Percentiles rank a stretch among this genome's conserved stretches.
phyloP scores from a whole-genome alignment of 2,113 vertebrate genomes.

The Tenrec ecaudatus region DNA sequence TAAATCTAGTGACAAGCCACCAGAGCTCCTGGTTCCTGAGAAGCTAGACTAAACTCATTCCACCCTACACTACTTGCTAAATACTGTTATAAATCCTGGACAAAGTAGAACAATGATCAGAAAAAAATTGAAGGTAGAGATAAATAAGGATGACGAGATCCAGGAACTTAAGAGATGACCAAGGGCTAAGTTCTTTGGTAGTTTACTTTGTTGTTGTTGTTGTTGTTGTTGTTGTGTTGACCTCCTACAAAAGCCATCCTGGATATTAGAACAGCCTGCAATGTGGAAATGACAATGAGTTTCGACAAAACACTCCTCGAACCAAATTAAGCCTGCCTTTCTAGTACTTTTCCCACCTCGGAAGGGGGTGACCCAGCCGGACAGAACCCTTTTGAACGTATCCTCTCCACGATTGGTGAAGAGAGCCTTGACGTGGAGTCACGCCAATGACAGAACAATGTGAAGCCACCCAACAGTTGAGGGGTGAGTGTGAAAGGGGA shows the following conservation, averaged over 20 bases:
- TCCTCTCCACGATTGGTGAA: too few relatives aligned
- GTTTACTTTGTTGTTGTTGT: neutral
- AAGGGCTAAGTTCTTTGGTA: too few relatives aligned
- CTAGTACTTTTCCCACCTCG: too few relatives aligned
- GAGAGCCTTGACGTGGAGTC: too few relatives aligned
- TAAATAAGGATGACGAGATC: fast-evolving
- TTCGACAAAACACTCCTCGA: neutral
- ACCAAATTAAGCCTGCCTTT: neutral
- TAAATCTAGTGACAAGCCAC: neutral
- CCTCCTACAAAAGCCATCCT: neutral
- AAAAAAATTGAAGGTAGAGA: neutral
- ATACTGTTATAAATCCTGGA: neutral
- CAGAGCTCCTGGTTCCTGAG: neutral
- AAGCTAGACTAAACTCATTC: neutral
- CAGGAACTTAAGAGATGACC: neutral
- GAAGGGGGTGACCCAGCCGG: too few relatives aligned
- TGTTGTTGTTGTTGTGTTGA: neutral
- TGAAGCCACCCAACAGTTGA: too few relatives aligned
- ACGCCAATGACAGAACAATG: too few relatives aligned
- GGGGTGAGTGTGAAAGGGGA: too few relatives aligned
- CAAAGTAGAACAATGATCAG: neutral
- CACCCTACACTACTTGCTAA: neutral
- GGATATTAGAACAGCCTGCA: neutral
- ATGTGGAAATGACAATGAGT: too few relatives aligned
- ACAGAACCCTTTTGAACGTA: too few relatives aligned